Percentiles rank a stretch among this genome's conserved stretches.
phyloP scores from a whole-genome alignment of 1,140 invertebrate species.

The Tetramorium alpestre region DNA sequence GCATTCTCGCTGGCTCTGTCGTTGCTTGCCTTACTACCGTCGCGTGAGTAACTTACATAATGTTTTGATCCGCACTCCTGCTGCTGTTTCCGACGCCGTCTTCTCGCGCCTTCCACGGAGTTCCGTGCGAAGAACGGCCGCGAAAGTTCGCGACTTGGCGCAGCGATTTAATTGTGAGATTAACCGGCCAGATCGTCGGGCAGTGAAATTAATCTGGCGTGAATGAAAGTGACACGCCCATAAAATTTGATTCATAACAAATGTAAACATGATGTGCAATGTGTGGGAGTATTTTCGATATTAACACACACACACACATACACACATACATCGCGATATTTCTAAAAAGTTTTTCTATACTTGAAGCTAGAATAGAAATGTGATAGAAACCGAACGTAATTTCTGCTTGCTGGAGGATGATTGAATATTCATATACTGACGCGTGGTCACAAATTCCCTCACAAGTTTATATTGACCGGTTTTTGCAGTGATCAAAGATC shows the following conservation, averaged over 20 bases:
- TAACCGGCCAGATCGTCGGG: not conserved
- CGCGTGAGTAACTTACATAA: slow-evolving; percentile 68
- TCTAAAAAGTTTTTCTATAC: not conserved
- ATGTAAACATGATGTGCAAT: not conserved
- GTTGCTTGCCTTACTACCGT: slow-evolving; percentile 49
- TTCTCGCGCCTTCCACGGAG: not conserved
- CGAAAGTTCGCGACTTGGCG: slow-evolving; percentile 24
- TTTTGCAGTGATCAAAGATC: slow-evolving; percentile 18
- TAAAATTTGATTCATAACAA: not conserved
- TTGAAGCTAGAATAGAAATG: not conserved
- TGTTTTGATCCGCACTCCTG: slow-evolving; percentile 11
- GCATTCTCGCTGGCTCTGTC: slow-evolving; percentile 25
- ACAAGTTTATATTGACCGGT: slow-evolving; percentile 24
- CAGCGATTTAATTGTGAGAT: slow-evolving; percentile 28
- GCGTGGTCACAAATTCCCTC: not conserved
- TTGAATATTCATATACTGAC: slow-evolving; percentile 31
- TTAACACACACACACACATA: not conserved
- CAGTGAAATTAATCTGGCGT: not conserved
- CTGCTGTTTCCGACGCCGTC: not conserved
- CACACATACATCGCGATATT: not conserved
- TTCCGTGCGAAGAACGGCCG: slow-evolving; percentile 3
- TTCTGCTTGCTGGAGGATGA: not conserved
- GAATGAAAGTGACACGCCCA: not conserved
- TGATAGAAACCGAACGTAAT: not conserved
- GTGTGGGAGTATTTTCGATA: not conserved